phyloP scores from a whole-genome alignment of 2,888 invertebrate species.

The Euzophera pinguis region DNA sequence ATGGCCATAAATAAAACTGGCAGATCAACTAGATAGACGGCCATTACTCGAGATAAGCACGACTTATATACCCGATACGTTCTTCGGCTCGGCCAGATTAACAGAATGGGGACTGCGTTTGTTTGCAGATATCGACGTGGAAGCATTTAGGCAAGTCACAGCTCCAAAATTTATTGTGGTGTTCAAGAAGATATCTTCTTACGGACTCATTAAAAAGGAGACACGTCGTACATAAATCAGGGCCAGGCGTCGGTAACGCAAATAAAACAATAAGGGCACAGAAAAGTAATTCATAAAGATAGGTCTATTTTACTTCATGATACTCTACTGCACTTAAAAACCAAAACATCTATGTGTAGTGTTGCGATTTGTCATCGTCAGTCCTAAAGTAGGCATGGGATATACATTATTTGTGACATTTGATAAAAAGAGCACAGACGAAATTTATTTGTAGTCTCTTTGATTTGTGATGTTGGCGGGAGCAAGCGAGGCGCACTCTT shows the following conservation, averaged over 20 bases:
- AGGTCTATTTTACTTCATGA: too few species aligned
- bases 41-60: conserved; percentile 76
- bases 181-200: conserved; percentile 75
- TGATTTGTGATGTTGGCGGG: conserved; percentile 10
- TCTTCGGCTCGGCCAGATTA: conserved; percentile 70
- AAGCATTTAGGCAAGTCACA: conserved; percentile 70
- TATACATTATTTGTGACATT: neutral
- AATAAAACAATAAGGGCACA: neutral
- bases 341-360: too few species aligned
- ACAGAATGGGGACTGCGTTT: conserved; percentile 69
- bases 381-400: too few species aligned
- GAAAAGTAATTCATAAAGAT: neutral
- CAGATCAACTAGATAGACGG: conserved; percentile 78
- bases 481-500: conserved; percentile 42
- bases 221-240: conserved; percentile 79
- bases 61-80: conserved; percentile 73
- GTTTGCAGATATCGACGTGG: conserved; percentile 74
- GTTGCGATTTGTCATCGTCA: too few species aligned
- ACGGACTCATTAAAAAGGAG: conserved; percentile 79
- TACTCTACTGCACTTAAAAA: too few species aligned
- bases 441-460: neutral
- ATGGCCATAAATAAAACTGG: conserved; percentile 78
- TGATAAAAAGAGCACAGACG: neutral
- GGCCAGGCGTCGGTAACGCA: conserved; percentile 44
- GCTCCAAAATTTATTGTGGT: conserved; percentile 72